Conservation (phyloP, 2,888 invertebrate genomes). For the Lucinisca nassula region DNA sequence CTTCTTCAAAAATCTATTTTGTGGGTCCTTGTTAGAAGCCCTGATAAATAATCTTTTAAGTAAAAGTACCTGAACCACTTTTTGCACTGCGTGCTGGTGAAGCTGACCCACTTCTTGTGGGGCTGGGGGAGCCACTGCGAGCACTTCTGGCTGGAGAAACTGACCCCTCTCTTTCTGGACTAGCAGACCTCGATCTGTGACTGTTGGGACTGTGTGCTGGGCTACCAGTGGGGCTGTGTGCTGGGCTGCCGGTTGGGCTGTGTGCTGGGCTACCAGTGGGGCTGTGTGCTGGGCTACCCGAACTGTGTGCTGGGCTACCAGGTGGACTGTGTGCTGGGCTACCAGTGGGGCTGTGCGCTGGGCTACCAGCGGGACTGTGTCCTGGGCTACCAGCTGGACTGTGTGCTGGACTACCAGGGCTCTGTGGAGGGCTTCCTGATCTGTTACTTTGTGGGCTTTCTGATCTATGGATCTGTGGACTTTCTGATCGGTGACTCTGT, state of each 20-base stretch:
- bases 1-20: no score
- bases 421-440: slow-evolving; percentile 42
- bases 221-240: slow-evolving; percentile 31
- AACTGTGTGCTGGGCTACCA: slow-evolving; percentile 37
- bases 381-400: slow-evolving; percentile 40
- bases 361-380: background rate
- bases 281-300: slow-evolving; percentile 25
- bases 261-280: background rate
- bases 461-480: background rate
- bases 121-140: slow-evolving; percentile 8
- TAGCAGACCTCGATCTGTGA: slow-evolving; percentile 36
- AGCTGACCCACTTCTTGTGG: slow-evolving; percentile 35
- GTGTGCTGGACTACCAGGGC: slow-evolving; percentile 29
- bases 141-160: slow-evolving; percentile 31
- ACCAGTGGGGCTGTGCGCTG: background rate
- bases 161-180: slow-evolving; percentile 53
- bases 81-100: slow-evolving; percentile 32
- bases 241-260: slow-evolving; percentile 21
- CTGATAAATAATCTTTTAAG: no score
- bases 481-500: slow-evolving; percentile 8
- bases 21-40: no score
- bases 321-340: slow-evolving; percentile 41
- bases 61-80: slow-evolving; percentile 27
- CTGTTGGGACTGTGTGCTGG: slow-evolving; percentile 36
- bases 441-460: slow-evolving; percentile 38